phyloP scores from a whole-genome alignment of 2,113 vertebrate species.

The Hipposideros armiger region DNA sequence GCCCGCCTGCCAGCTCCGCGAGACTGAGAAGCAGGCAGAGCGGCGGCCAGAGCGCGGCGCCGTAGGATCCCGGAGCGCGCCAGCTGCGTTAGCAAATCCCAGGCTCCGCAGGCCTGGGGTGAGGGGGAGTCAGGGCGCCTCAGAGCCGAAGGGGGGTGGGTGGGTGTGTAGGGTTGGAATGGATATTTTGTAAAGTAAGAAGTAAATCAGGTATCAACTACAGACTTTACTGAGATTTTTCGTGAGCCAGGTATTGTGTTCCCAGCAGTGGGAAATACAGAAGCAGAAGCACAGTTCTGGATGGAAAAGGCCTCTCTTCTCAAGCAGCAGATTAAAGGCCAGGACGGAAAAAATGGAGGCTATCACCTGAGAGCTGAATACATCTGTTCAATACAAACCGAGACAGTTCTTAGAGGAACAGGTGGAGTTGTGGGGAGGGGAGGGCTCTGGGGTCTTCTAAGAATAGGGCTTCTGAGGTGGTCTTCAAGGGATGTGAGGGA shows the following conservation, averaged over 20 bases:
- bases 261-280: neutral
- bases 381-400: neutral
- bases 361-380: neutral
- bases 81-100: neutral
- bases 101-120: neutral
- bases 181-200: neutral
- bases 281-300: neutral
- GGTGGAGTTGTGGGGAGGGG: neutral
- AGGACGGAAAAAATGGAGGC: neutral
- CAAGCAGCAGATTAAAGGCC: neutral
- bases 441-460: neutral
- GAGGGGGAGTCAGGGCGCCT: neutral
- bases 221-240: slow-evolving; percentile 27
- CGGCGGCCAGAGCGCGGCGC: neutral
- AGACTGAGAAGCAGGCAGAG: neutral
- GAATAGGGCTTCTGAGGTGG: neutral
- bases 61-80: neutral
- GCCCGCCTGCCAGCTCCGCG: neutral
- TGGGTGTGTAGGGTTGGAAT: neutral
- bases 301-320: neutral
- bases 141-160: neutral
- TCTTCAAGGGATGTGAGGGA: neutral
- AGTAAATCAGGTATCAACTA: neutral
- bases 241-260: neutral
- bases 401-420: neutral